Base-by-base conservation (phyloP, 2,888 invertebrate genomes). In the Limnephilus lunatus region DNA sequence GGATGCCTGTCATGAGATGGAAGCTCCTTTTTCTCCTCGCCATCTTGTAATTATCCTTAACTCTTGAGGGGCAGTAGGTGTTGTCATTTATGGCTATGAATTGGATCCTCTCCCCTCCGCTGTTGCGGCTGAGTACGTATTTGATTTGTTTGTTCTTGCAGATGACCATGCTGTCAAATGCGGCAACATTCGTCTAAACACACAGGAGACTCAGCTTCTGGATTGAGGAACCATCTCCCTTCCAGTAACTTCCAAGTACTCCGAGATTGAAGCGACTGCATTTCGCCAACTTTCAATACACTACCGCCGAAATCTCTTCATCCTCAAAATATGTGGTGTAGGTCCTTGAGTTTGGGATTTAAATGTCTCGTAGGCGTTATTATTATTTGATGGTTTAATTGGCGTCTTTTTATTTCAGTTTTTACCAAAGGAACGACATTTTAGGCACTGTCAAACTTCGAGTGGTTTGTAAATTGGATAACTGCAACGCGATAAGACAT, bases 1-100 rank as follows among this genome's bases (percentile, higher is more conserved):
- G 96, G 94, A 97, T 96, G 94, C 97, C 97, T 94, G 96, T 96
- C 94, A 96, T 95, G 94, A 96, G 94, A 94, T 96, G 96, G 95
- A 95, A 95, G 95, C 96, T 96, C 94, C 95, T 95, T 95, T 95
- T 96, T 94, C 95, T 95, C 94, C 96, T 96, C 94, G 96, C 95
- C 96, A 96, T 96, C 95, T 91, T 93, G 91, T 87, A 92, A 68
- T 91, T 91, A 39, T 82, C 91, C 48, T 32, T 92, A 15, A 91
- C 32, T 88, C 91, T 83, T 53, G 53, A 68, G 25, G 88, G 82
- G 83, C 82, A 81, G 89, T 88, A 81, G 9, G 90, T 31, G 31
- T 89, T 92, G 80, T 93, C 92, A 85, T 93, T 83, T 25, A 91
- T 48, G 32, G 91, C 81, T 39, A 92, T 83, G 68, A 91, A 44